Base-by-base conservation (phyloP, 2,113 vertebrate species). In the Eubucco bourcierii region DNA sequence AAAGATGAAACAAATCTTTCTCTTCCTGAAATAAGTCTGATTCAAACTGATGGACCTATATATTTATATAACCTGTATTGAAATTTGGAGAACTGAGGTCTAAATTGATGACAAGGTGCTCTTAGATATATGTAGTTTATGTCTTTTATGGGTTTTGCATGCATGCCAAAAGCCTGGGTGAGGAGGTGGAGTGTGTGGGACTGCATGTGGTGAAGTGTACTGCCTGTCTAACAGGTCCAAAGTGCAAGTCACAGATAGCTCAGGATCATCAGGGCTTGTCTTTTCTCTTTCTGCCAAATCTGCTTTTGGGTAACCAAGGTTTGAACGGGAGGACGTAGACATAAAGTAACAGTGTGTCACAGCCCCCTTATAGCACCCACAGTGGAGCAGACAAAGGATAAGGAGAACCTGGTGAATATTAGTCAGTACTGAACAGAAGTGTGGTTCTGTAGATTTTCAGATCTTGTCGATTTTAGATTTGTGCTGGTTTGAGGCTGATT, bases 281-380 rank as follows among this genome's bases (percentile, higher is more conserved):
- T 78, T 73, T 73, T 56, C 27, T n/a, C 16, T 79, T 73, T 71
- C 58, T 78, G 28, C 39, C 31, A 72, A 27, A 80, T 28, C 33
- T 71, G 8, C 0, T 1, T 28, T 85, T 55, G 31, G 7, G 15
- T 27, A 31, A 19, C 29, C 11, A 56, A 61, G 17, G 27, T 31
- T 87, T 41, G 67, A 18, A 20, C 27, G 12, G n/a, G 29, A 72
- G 37, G 23, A 41, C 12, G 15, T 7, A 29, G 21, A 24, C 1
- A 68, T 53, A 76, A 64, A 46, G 7, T 23, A 44, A 15, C 6
- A 47, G 46, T 31, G 59, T 19, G 25, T 73, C 47, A 41, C 53
- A 50, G 44, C 5, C 4, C 6, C 9, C 14, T 31, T 24, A 10
- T 1, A 16, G 12, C 23, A 14, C 23, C 27, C 8, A 4, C 7